Conservation (phyloP, 2,888 invertebrate genomes). For the Scaptomyza caliginosa region DNA sequence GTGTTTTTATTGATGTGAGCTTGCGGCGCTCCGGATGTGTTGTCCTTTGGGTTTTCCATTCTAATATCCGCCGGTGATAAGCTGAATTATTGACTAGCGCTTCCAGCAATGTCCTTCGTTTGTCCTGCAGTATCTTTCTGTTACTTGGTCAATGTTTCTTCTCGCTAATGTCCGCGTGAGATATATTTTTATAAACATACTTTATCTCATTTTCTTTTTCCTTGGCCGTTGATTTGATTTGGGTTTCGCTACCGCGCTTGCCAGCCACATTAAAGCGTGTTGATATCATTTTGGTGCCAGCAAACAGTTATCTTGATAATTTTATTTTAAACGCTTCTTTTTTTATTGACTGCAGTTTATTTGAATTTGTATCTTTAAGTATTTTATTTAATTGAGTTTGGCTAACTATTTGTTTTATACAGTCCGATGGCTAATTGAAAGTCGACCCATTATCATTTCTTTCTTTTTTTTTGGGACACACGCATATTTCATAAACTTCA, state of each 20-base stretch:
- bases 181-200: conserved; percentile 29
- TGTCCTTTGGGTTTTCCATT: conserved; percentile 79
- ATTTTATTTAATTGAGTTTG: background rate
- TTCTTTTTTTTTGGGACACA: conserved; percentile 27
- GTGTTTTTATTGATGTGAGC: conserved; percentile 75
- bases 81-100: conserved; percentile 81
- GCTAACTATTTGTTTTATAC: conserved; percentile 10
- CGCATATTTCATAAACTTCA: conserved; percentile 61
- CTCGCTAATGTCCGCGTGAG: conserved; percentile 44
- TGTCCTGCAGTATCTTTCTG: conserved; percentile 7
- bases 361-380: conserved; percentile 1
- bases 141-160: conserved; percentile 50
- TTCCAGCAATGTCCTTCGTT: conserved; percentile 39
- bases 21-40: conserved; percentile 66
- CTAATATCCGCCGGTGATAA: conserved; percentile 84
- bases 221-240: conserved; percentile 67
- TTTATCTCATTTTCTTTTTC: conserved; percentile 36
- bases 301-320: conserved; percentile 65
- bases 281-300: conserved; percentile 54
- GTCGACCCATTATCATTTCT: conserved; percentile 11
- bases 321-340: conserved; percentile 46
- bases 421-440: conserved; percentile 42
- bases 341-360: conserved; percentile 47
- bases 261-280: conserved; percentile 54
- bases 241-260: conserved; percentile 19